A percentile compares a stretch with the other conserved stretches of the same genome.
phyloP scores from a whole-genome alignment of 2,888 invertebrate species.

The Timema podura region DNA sequence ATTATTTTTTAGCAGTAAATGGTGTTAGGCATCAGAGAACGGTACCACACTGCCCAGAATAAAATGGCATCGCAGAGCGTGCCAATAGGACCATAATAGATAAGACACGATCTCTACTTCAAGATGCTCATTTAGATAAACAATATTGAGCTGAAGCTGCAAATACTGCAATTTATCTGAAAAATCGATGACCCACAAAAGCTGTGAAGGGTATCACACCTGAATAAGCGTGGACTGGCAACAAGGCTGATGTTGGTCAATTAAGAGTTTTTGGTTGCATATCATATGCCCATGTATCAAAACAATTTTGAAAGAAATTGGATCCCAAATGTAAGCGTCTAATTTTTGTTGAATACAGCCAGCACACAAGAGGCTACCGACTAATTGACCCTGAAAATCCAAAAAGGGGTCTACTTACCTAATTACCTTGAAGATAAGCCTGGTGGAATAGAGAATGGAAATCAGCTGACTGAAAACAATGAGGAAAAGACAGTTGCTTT shows the following conservation, averaged over 20 bases:
- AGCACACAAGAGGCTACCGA: too few species aligned
- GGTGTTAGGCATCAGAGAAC: neutral
- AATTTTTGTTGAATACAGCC: slow-evolving; percentile 1
- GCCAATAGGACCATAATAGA: neutral
- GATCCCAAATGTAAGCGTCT: neutral
- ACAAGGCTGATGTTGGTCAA: neutral
- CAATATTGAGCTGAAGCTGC: neutral
- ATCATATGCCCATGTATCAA: neutral
- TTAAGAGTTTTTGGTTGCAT: neutral
- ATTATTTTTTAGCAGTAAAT: neutral
- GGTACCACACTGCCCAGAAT: neutral
- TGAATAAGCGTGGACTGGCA: slow-evolving; percentile 8
- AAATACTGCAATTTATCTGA: neutral
- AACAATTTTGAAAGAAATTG: neutral
- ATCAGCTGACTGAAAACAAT: too few species aligned
- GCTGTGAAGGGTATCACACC: slow-evolving; percentile 1
- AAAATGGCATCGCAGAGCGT: neutral
- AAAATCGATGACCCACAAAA: neutral
- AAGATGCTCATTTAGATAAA: neutral
- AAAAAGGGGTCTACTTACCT: too few species aligned
- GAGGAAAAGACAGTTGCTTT: too few species aligned
- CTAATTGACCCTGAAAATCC: too few species aligned
- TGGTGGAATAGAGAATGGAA: too few species aligned
- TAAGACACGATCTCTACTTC: neutral
- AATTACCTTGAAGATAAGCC: too few species aligned